A percentile compares a stretch with the other conserved stretches of the same genome.
These are phyloP conservation scores for Zosterops hypoxanthus DNA, from an alignment of 2,113 vertebrate genomes.

Conservation along the genomic window DNA sequence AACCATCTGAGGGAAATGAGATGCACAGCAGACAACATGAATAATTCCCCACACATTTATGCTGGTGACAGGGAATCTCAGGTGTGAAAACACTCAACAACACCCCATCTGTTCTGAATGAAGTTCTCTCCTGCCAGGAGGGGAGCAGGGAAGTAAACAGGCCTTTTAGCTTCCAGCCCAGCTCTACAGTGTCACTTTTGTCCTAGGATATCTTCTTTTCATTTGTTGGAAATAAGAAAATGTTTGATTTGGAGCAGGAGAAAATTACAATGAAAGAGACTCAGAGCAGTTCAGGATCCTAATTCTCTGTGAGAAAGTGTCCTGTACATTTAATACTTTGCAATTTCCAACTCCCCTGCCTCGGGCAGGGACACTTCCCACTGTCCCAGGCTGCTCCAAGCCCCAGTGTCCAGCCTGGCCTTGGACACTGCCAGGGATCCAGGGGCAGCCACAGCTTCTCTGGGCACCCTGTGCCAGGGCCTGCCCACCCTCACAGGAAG, in stretches of 20 bases:
- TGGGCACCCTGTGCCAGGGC: not conserved
- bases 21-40: not conserved
- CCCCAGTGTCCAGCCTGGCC: fast-evolving
- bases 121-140: not conserved
- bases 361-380: fast-evolving
- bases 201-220: no score
- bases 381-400: fast-evolving
- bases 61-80: not conserved
- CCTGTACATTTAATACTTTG: not conserved
- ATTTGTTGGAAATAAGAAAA: not conserved
- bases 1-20: not conserved
- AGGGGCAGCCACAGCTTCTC: not conserved
- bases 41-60: not conserved
- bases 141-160: not conserved
- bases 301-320: not conserved
- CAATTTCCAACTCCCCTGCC: not conserved
- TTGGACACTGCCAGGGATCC: not conserved
- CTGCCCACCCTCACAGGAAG: fast-evolving
- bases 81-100: not conserved
- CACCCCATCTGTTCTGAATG: not conserved
- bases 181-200: fast-evolving
- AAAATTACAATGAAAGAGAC: not conserved
- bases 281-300: not conserved
- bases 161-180: not conserved
- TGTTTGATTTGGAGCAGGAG: not conserved